Evolutionary conservation across 2,888 invertebrate genomes (phyloP), one percentile per base, ranked within the genome.

Genomic region (Pterostichus madidus): DNA sequence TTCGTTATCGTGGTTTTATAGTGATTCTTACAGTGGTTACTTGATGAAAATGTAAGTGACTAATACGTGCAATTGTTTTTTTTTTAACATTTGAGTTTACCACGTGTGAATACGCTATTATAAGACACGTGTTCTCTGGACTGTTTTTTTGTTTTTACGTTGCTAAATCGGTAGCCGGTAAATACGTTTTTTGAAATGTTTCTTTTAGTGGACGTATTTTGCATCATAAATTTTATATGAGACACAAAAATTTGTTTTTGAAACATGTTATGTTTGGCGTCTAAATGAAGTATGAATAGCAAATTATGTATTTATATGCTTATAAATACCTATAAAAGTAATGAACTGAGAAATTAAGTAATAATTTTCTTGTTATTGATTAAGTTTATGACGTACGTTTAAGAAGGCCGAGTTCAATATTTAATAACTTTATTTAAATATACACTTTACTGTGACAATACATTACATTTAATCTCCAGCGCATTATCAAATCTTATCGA

Each of bases 181-280:
- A 39, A 39, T 39, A 39, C 5, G 39, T 39, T 39, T 39, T 39
- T 24, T 39, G 8, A 61, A 7, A 35, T 64, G 39, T 32, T 64
- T 64, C 64, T 64, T 59, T 64, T n/a, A n/a, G 64, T 64, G 39
- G 11, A 61, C 17, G 61, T 52, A 52, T 61, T 53, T 53, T 53
- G 17, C 13, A 17, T 24, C 59, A 11, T 59, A 24, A 59, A 59
- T 59, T 17, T 24, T 24, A 24, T 3, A 3, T 1, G 24, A 24
- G 24, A 24, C 24, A 24, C 24, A 24, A 39, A 39, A 39, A 39
- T 7, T 7, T 39, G 39, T 24, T 24, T 24, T 24, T 24, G 2
- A 24, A 24, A 1, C 39, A 39, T 6, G 39, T 7, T 39, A 7
- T 6, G 15, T 6, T 53, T 17, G 53, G 24, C 24, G 24, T 24